Percentiles rank a stretch among this genome's conserved stretches.
Evolutionary conservation across 2,113 vertebrate genomes (phyloP).

Genomic region (Toxotes jaculatrix): DNA sequence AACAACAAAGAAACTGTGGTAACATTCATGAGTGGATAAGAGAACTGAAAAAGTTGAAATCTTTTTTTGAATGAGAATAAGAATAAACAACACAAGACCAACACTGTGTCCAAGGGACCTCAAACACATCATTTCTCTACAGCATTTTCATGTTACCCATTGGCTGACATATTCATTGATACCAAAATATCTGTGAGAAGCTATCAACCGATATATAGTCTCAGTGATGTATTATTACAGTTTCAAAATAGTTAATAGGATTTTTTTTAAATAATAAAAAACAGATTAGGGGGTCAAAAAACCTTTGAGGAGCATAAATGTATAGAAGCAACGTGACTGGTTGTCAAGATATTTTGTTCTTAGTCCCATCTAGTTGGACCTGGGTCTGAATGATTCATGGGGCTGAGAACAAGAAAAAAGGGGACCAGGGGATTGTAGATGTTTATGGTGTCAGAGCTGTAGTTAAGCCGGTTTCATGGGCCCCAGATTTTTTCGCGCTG

Average conservation of each 20-base stretch:
- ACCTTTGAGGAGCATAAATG: neutral
- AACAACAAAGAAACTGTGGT: neutral
- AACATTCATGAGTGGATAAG: neutral
- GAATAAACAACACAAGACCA: neutral
- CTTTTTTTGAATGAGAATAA: too few species aligned
- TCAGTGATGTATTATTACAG: neutral
- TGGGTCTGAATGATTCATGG: neutral
- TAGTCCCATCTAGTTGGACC: neutral
- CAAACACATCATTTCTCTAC: too few species aligned
- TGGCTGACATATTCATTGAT: neutral
- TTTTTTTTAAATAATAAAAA: too few species aligned
- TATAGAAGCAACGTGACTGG: neutral
- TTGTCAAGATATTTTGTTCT: neutral
- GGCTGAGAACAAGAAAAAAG: neutral
- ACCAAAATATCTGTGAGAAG: neutral
- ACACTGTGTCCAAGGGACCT: neutral
- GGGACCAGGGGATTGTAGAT: neutral
- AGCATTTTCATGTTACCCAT: neutral
- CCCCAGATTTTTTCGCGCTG: neutral
- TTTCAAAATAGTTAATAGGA: too few species aligned
- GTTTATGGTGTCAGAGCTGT: neutral
- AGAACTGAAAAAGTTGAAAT: slow-evolving; percentile 1
- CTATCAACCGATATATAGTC: neutral
- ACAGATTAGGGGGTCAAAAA: neutral
- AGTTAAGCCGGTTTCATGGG: neutral